Conservation (phyloP, 2,888 invertebrate genomes). For the Pyrgus malvae region DNA sequence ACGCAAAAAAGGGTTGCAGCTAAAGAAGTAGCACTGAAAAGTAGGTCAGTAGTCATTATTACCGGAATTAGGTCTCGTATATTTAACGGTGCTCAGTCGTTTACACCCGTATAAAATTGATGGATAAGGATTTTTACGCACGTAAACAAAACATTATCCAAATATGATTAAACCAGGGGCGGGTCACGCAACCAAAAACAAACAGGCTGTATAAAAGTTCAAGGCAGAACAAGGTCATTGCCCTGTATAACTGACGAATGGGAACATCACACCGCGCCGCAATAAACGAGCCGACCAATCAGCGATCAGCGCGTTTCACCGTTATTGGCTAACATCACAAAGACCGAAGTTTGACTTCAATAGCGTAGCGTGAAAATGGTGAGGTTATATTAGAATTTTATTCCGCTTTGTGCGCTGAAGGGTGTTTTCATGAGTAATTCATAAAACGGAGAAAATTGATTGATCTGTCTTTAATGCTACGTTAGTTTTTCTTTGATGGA, state of each 20-base stretch:
- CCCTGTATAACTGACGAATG: conserved; percentile 36
- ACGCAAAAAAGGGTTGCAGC: too few relatives aligned
- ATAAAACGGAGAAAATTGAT: conserved; percentile 20
- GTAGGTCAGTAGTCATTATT: too few relatives aligned
- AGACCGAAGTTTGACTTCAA: conserved; percentile 16
- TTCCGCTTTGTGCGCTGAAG: conserved; percentile 14
- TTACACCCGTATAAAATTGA: background rate
- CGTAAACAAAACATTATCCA: background rate
- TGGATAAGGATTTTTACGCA: background rate
- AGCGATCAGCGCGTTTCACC: conserved; percentile 27
- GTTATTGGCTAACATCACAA: conserved; percentile 26
- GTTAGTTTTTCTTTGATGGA: conserved; percentile 3
- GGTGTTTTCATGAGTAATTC: conserved; percentile 18
- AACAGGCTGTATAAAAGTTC: conserved; percentile 32
- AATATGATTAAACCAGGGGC: conserved; percentile 20
- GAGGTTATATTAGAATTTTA: conserved; percentile 25
- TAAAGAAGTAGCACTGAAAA: too few relatives aligned
- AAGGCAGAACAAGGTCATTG: conserved; percentile 36
- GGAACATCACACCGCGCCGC: conserved; percentile 29
- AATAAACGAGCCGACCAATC: conserved; percentile 41
- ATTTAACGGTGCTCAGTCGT: background rate
- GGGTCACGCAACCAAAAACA: conserved; percentile 13
- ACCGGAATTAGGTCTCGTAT: too few relatives aligned
- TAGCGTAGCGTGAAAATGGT: conserved; percentile 18
- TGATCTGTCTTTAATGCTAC: conserved; percentile 3